These are phyloP conservation scores for Chionodraco myersi DNA, from an alignment of 2,113 vertebrate genomes.

Conservation along the genomic window DNA sequence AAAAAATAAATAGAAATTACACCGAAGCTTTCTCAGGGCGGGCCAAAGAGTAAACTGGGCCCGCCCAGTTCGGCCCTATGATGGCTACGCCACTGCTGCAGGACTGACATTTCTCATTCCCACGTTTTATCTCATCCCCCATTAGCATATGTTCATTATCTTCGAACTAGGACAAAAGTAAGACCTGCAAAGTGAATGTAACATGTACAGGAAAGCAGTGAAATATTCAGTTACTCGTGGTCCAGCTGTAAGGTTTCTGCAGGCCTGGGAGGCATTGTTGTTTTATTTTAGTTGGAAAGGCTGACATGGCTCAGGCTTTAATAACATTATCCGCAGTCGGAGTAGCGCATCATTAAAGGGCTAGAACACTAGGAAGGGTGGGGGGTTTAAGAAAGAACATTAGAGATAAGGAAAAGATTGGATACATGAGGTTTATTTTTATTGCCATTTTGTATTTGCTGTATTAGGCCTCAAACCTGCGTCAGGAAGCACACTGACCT, in stretches of 20 bases:
- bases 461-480: constrained; percentile 22
- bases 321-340: constrained; percentile 74
- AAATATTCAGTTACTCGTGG: constrained; percentile 63
- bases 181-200: constrained; percentile 49
- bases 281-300: constrained; percentile 78
- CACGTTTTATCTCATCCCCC: constrained; percentile 51
- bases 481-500: constrained; percentile 33
- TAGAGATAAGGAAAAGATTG: constrained; percentile 3
- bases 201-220: constrained; percentile 62
- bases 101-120: constrained; percentile 40
- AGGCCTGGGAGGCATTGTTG: constrained; percentile 64
- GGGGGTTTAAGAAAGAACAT: neutral
- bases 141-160: constrained; percentile 50
- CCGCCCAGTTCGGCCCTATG: too few species aligned
- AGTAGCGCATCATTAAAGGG: constrained; percentile 63
- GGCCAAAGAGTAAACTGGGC: too few species aligned
- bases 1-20: too few species aligned
- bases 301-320: constrained; percentile 61
- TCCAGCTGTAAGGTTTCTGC: constrained; percentile 71
- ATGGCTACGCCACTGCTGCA: too few species aligned
- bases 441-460: constrained; percentile 41
- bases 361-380: constrained; percentile 10
- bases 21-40: too few species aligned
- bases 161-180: constrained; percentile 33
- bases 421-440: constrained; percentile 15